Conservation (phyloP, 2,888 invertebrate species). For the Carabus problematicus region DNA sequence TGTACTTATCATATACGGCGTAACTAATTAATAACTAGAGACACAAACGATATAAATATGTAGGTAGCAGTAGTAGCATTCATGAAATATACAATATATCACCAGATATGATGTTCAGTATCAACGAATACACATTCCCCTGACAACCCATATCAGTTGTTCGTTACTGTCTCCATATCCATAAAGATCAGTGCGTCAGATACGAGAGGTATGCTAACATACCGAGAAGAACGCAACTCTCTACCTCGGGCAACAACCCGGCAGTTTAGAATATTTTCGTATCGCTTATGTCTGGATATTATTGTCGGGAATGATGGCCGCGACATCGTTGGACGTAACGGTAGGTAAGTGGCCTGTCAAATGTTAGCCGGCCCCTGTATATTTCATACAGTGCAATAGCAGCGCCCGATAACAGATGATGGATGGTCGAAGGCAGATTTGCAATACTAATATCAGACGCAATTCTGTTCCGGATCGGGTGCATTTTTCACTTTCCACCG, state of each 20-base stretch:
- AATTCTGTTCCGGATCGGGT: slow-evolving; percentile 34
- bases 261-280: slow-evolving; percentile 29
- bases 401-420: slow-evolving; percentile 39
- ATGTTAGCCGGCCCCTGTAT: slow-evolving; percentile 16
- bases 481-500: slow-evolving; percentile 39
- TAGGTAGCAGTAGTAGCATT: too few species aligned
- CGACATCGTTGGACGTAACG: slow-evolving; percentile 12
- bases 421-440: slow-evolving; percentile 39
- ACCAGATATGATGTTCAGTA: too few species aligned
- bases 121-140: too few species aligned
- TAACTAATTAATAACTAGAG: too few species aligned
- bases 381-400: slow-evolving; percentile 29
- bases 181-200: too few species aligned
- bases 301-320: slow-evolving; percentile 9
- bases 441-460: slow-evolving; percentile 41
- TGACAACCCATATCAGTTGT: too few species aligned
- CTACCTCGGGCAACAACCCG: not conserved
- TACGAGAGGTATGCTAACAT: too few species aligned
- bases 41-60: too few species aligned
- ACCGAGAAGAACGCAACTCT: too few species aligned
- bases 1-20: too few species aligned
- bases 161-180: too few species aligned
- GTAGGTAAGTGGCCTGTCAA: slow-evolving; percentile 37
- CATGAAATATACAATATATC: too few species aligned
- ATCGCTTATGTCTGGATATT: slow-evolving; percentile 23